Base-by-base conservation (phyloP, 2,113 vertebrate species). In the Lynx canadensis region DNA sequence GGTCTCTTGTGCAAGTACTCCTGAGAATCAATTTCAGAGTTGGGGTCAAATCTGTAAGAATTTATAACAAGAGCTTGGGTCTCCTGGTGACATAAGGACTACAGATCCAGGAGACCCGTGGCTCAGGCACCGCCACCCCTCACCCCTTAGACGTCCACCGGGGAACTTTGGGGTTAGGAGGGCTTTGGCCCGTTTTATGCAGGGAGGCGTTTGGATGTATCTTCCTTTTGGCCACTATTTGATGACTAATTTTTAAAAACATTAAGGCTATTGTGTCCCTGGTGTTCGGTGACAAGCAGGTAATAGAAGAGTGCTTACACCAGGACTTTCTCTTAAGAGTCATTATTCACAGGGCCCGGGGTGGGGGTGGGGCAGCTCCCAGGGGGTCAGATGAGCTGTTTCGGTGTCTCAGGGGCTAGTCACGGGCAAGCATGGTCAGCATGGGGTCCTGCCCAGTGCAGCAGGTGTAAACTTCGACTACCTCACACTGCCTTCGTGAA, bases 41-140 rank as follows among this genome's bases (percentile, higher is more conserved):
- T 94, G n/a, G 31, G 14, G 57, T 79, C 71, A 93, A 31, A 57
- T 74, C 65, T 55, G 7, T 90, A 74, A 80, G 48, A 74, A 63
- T 76, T 66, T 82, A 66, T 81, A 94, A 76, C 15, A 69, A 7
- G 38, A 63, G 21, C 69, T 74, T 7, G 57, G 82, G 48, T 12
- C 16, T 68, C 41, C 15, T 89, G 19, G n/a, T 66, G 57, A 66
- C 33, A 25, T 9, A 45, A 38, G 41, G 48, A 69, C 16, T 33
- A 33, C 7, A 95, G 41, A 55, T n/a, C 18, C 9, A 33, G 25
- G 57, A 60, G 55, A 36, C 21, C 38, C 33, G 9, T 4, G 50
- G 27, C 50, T 48, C 27, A 14, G 33, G 19, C 2, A 1, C 57
- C 4, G 5, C 27, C 27, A 0, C 5, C 5, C 3, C 2, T 11